Evolutionary conservation across 2,113 vertebrate genomes (phyloP), one percentile per base, ranked within the genome.

Genomic region (Aythya baeri): DNA sequence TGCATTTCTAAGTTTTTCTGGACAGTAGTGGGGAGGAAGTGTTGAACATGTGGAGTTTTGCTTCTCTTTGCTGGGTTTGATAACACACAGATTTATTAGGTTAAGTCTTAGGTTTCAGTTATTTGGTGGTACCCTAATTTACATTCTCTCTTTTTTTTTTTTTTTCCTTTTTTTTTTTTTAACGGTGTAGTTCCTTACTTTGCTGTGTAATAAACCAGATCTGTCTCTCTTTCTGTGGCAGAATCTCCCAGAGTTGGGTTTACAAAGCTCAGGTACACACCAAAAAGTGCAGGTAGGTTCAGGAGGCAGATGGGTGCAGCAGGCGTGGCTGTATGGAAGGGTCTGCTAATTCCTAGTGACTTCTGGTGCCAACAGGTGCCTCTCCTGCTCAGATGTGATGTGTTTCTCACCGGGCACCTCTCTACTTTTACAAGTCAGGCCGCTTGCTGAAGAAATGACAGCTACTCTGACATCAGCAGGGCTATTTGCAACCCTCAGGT

Each of bases 1-100:
- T 73, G 71, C 50, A 65, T 81, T 95, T 96, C 34, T 67, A 49
- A 92, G 65, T 26, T 96, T 94, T 89, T 74, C 38, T 74, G 38
- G 49, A 36, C 68, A 77, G 4, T 20, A 20, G 61, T 72, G 41
- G 34, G 36, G 67, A 66, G 65, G 34, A 52, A 18, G 16, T 70
- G 9, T 70, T 72, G 68, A 73, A 66, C 29, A 26, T 5, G 12
- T 17, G 15, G 13, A 63, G 17, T 65, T 46, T n/a, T 77, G 9
- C 34, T 89, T 88, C 57, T 49, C 3, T 38, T 81, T 61, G 58
- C 36, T 55, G 67, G 6, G 17, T 68, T 83, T n/a, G 41, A 22
- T 75, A 54, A 68, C 38, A 36, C 25, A 26, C 15, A 68, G 52
- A 41, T 73, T 86, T 46, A 29, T 52, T 49, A 50, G 36, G 41